These are phyloP conservation scores for Rhynchonycteris naso DNA, from an alignment of 2,797 vertebrate species.

Conservation along the genomic window DNA sequence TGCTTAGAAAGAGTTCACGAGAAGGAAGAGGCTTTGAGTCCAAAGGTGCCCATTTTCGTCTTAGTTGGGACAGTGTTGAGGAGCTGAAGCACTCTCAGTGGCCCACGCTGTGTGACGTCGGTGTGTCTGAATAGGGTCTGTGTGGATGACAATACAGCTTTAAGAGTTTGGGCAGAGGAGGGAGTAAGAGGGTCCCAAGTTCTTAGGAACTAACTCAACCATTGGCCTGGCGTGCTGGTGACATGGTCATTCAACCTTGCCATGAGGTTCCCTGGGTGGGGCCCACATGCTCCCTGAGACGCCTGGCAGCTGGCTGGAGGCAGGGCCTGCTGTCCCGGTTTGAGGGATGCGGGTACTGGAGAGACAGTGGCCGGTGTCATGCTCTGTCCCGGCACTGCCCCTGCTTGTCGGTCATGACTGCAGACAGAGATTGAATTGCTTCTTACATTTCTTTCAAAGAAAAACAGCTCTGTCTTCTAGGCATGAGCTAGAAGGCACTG, in stretches of 20 bases:
- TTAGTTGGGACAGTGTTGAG: background rate
- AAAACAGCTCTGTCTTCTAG: slow-evolving; percentile 64
- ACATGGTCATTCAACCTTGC: background rate
- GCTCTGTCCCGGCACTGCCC: background rate
- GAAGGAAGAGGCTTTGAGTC: background rate
- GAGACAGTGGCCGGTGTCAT: background rate
- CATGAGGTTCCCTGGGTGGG: background rate
- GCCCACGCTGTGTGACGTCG: background rate
- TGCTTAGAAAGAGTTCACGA: background rate
- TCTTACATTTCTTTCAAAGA: slow-evolving; percentile 62
- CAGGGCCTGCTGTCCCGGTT: too few species aligned
- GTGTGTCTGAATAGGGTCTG: background rate
- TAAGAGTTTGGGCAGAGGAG: background rate
- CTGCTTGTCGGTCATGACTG: background rate
- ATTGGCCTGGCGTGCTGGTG: background rate
- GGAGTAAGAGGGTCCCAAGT: background rate
- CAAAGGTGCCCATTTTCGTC: background rate
- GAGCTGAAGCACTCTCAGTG: background rate
- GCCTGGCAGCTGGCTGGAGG: background rate
- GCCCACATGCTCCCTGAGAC: background rate
- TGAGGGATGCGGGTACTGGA: background rate
- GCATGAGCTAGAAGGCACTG: background rate
- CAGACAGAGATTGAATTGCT: slow-evolving; percentile 50
- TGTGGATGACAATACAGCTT: background rate
- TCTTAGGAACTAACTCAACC: background rate